These are phyloP conservation scores for Tiphia femorata DNA, from an alignment of 2,888 invertebrate genomes.

Conservation along the genomic window DNA sequence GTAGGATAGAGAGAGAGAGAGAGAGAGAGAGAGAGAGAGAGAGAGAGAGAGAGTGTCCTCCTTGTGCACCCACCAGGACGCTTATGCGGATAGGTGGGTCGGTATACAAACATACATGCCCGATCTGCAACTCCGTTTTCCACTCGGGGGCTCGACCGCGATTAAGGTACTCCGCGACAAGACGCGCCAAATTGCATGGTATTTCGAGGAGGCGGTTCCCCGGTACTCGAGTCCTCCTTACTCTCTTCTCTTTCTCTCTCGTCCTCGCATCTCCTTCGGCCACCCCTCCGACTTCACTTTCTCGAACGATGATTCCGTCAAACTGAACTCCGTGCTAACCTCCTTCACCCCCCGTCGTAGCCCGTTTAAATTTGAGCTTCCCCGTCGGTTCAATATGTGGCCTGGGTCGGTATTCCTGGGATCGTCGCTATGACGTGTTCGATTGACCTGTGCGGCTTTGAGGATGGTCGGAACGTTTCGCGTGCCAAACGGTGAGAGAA, in stretches of 20 bases:
- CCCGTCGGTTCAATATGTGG: not conserved
- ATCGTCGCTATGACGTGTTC: no score
- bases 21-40: not conserved
- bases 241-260: no score
- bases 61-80: no score
- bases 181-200: constrained; percentile 38
- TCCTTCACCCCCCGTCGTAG: not conserved
- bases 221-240: constrained; percentile 1
- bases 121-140: constrained; percentile 27
- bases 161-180: constrained; percentile 40
- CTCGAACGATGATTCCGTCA: not conserved
- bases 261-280: no score
- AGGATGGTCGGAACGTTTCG: no score
- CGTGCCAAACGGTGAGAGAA: no score
- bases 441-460: no score
- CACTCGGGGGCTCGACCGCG: constrained; percentile 31
- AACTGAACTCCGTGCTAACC: not conserved
- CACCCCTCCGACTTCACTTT: not conserved
- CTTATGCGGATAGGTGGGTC: constrained; percentile 5
- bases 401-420: no score
- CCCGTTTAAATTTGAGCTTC: not conserved
- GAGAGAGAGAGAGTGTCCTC: not conserved
- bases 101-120: constrained; percentile 18
- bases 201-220: constrained; percentile 20
- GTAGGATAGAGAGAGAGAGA: not conserved